Base-by-base conservation (phyloP, 2,113 vertebrate genomes). In the Polypterus senegalus region DNA sequence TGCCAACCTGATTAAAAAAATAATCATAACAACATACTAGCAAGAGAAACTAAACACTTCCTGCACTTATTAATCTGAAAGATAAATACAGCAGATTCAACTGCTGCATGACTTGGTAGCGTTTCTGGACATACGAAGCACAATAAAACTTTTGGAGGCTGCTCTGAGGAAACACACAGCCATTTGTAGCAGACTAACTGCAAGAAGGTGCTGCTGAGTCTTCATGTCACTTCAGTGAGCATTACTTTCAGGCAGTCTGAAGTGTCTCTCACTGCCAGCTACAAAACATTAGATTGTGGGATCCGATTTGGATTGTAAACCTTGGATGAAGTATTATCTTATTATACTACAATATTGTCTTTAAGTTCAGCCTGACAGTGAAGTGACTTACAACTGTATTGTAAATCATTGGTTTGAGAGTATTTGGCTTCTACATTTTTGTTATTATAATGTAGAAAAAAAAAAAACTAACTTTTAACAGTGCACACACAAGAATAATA, bases 81-180 rank as follows among this genome's bases (percentile, higher is more conserved):
- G 75, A 82, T 80, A 84, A 77, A 81, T 82, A 84, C 64, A 86
- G 84, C 81, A 87, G 86, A 77, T 80, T 69, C 71, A 79, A 83
- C 70, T 75, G 81, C 81, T 81, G 79, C 83, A 79, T 76, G 76
- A 74, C 79, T 77, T 73, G 27, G 68, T 74, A 75, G 69, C 71
- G 76, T 82, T 74, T 73, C 71, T 75, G 74, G 70, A 79, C 59
- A 76, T 78, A 79, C 78, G 74, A 27, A 67, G 76, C 74, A 74
- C 70, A 78, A 68, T 62, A 71, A 60, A 71, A 71, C 62, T 6
- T 71, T 69, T 44, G 63, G 68, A 76, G 79, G 74, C 76, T 75
- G 75, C 67, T 74, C 70, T 66, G 63, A 67, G 71, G 82, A 70
- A 77, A 70, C 70, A 60, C 80, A 73, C 62, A 65, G 76, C 75